Evolutionary conservation across 2,797 vertebrate genomes (phyloP), one percentile per base, ranked within the genome.

Genomic region (Sebastes wilsoni): DNA sequence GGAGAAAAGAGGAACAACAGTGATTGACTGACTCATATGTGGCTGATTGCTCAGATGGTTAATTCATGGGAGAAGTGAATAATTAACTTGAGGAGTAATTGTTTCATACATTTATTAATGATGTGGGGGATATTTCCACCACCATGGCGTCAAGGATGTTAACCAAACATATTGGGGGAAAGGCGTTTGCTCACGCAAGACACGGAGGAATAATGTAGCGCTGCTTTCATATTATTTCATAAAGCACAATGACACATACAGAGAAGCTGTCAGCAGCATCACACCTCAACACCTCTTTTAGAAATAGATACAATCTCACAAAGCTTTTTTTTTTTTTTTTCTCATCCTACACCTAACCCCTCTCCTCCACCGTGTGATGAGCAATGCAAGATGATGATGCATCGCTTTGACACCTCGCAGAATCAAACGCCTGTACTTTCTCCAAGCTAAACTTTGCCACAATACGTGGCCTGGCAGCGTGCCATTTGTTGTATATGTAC

Each of bases 11-110:
- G 79, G 69, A 91, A 89, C 79, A 84, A 75, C 80, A 38, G n/a
- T 82, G 84, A 92, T 87, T 92, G 89, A 92, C 73, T 86, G 62
- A 74, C 72, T 82, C 66, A 72, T 75, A 72, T 80, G 80, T 73
- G 76, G 81, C 72, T 83, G 85, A 91, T 88, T 88, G 83, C 70
- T 59, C 58, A 55, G 30, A 88, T 92, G 84, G 76, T 82, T 92
- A 87, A 93, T 93, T 91, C 75, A 90, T 90, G 66, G 34, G 42
- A 5, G 86, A 85, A 89, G 83, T 90, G 20, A 93, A 90, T 87
- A 81, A 91, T 87, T 88, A 77, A 92, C 89, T 81, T 42, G 59
- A 71, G 66, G 60, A 80, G 74, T 90, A 92, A 93, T 90, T 91
- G 83, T 74, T 71, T 85, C 52, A 77, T 90, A 62, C 74, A 87